Percentiles rank a stretch among this genome's conserved stretches.
Evolutionary conservation across 1,140 invertebrate species (phyloP).

Genomic region (Halesus radiatus): DNA sequence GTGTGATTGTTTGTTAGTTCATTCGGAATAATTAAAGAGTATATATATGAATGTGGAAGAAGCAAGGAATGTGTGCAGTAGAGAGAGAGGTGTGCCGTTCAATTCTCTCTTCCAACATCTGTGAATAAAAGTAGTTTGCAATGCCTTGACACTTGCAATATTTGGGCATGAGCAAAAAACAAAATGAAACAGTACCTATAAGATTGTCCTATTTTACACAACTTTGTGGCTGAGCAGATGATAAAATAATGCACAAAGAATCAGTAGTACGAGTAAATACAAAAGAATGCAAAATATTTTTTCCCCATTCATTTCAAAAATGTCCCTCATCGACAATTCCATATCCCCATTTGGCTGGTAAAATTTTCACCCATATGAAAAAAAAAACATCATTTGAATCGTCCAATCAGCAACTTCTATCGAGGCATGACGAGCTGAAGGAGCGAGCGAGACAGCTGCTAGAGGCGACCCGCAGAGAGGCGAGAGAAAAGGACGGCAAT

Average conservation of each 20-base stretch:
- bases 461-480: constrained; percentile 87
- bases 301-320: not conserved
- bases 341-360: not conserved
- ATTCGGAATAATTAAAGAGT: no score
- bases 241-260: not conserved
- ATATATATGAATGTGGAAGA: no score
- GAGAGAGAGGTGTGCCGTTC: no score
- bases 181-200: not conserved
- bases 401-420: constrained; percentile 76
- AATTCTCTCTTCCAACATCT: no score
- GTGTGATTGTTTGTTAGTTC: no score
- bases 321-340: not conserved
- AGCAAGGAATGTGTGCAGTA: no score
- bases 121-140: no score
- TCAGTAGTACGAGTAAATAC: not conserved
- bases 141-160: no score
- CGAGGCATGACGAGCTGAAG: constrained; percentile 87
- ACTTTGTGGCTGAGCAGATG: no score
- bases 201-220: no score
- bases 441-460: constrained; percentile 91
- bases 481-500: constrained; percentile 72
- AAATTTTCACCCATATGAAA: constrained; percentile 25
- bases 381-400: constrained; percentile 43
- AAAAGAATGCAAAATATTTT: not conserved
- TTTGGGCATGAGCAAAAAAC: not conserved